Evolutionary conservation across 1,140 invertebrate species (phyloP).

Genomic region (Heterodera schachtii): DNA sequence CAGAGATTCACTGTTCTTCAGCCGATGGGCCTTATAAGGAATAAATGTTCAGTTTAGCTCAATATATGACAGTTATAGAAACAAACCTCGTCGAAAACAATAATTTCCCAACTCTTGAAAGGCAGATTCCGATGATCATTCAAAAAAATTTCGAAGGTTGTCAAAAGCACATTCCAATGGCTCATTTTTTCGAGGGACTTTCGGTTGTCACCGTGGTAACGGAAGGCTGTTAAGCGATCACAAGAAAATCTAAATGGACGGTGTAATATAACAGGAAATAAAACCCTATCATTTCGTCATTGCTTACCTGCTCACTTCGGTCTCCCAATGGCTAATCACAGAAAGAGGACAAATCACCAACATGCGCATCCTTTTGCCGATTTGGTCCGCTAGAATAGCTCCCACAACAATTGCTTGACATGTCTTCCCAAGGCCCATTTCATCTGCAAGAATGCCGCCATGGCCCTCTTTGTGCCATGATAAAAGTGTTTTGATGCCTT

Average conservation of each 20-base stretch:
- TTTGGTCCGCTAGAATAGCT: slow-evolving; percentile 51
- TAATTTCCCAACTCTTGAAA: slow-evolving; percentile 18
- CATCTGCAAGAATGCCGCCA: slow-evolving; percentile 67
- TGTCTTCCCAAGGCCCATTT: slow-evolving; percentile 69
- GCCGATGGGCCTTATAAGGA: slow-evolving; percentile 69
- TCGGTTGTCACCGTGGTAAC: slow-evolving; percentile 66
- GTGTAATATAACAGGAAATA: too few species aligned
- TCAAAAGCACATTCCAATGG: slow-evolving; percentile 66
- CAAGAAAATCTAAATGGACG: slow-evolving; percentile 40
- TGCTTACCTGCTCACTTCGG: slow-evolving; percentile 66
- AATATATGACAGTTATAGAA: not conserved
- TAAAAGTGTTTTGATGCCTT: slow-evolving; percentile 99
- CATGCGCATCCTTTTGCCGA: slow-evolving; percentile 45
- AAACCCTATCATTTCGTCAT: too few species aligned
- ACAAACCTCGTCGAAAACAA: slow-evolving; percentile 39
- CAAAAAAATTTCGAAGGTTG: slow-evolving; percentile 66
- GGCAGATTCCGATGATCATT: slow-evolving; percentile 15
- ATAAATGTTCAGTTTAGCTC: slow-evolving; percentile 60
- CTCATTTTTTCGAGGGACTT: slow-evolving; percentile 50
- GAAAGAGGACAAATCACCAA: slow-evolving; percentile 67
- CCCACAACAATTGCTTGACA: slow-evolving; percentile 67
- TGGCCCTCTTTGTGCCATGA: slow-evolving; percentile 74
- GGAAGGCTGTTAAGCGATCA: slow-evolving; percentile 30
- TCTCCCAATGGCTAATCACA: slow-evolving; percentile 67
- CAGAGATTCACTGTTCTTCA: slow-evolving; percentile 39